phyloP scores from a whole-genome alignment of 2,113 vertebrate genomes.

The Strigops habroptila region DNA sequence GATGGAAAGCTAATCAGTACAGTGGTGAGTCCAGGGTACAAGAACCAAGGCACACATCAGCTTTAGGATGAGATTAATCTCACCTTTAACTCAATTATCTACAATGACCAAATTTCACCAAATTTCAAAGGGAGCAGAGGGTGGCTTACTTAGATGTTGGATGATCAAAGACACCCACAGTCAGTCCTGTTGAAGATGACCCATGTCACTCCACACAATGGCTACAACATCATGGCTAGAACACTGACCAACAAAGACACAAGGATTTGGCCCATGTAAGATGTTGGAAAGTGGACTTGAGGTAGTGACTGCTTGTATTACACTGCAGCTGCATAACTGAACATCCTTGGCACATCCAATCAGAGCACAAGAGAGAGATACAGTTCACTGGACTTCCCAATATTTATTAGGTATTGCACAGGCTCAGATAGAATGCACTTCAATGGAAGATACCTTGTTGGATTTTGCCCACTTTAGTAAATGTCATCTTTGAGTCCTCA shows the following conservation, averaged over 20 bases:
- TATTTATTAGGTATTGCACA: neutral
- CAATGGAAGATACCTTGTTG: neutral
- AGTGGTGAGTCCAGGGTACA: neutral
- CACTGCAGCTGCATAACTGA: neutral
- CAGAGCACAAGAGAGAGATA: neutral
- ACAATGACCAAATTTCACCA: neutral
- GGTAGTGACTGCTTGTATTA: neutral
- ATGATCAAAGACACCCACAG: neutral
- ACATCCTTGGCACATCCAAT: neutral
- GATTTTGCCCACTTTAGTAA: neutral
- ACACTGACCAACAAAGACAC: neutral
- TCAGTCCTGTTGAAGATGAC: neutral
- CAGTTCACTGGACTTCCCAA: neutral
- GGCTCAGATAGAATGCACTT: fast-evolving
- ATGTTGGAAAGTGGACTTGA: neutral
- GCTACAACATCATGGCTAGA: neutral
- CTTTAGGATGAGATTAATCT: neutral
- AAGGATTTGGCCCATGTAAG: neutral
- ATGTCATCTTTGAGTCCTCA: neutral
- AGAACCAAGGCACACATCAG: neutral
- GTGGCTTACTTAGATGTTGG: neutral
- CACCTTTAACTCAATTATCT: neutral
- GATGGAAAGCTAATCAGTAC: neutral
- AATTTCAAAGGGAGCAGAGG: neutral
- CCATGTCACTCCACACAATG: neutral